Base-by-base conservation (phyloP, 2,797 vertebrate species). In the Lerista edwardsae region DNA sequence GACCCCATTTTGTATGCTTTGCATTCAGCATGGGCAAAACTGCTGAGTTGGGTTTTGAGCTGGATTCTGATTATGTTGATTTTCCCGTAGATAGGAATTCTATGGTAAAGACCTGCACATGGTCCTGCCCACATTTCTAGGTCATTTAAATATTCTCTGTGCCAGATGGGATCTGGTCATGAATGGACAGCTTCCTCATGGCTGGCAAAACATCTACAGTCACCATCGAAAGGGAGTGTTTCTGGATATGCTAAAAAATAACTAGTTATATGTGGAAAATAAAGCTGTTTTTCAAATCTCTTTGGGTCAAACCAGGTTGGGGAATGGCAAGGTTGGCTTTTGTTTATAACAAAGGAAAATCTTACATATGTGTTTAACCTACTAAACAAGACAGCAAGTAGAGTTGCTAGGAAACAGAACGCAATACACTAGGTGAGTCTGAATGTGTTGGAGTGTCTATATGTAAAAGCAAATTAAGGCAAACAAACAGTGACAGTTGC, bases 341-440 rank as follows among this genome's bases (percentile, higher is more conserved):
- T 86, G 36, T 65, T 27, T 76, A 86, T 67, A 69, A 85, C 91
- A 90, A 84, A 81, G 89, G 75, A 82, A 89, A 78, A 71, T 82
- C 67, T 90, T 72, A 79, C 86, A 93, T 87, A 57, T 89, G 82
- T 84, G 91, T 92, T 87, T 89, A 93, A 91, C 65, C 62, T 82
- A 89, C 76, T 92, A 87, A 91, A 91, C 90, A 91, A 93, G 83
- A 88, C 84, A 92, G 89, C 89, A 93, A 90, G 90, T 92, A 91
- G 92, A 93, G 94, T 94, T 94, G 93, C 94, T 94, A 94, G 93
- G 94, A 94, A 90, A 94, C 93, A 89, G 92, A 84, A 91, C 87
- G 91, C 86, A 84, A 91, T 85, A 88, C 92, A 93, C 79, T 79
- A 77, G 51, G 19, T 29, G 87, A 90, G 75, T 79, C 75, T 85